Evolutionary conservation across 64 coral and sea anemone species (phyloP).

Genomic region (Montipora foliosa): DNA sequence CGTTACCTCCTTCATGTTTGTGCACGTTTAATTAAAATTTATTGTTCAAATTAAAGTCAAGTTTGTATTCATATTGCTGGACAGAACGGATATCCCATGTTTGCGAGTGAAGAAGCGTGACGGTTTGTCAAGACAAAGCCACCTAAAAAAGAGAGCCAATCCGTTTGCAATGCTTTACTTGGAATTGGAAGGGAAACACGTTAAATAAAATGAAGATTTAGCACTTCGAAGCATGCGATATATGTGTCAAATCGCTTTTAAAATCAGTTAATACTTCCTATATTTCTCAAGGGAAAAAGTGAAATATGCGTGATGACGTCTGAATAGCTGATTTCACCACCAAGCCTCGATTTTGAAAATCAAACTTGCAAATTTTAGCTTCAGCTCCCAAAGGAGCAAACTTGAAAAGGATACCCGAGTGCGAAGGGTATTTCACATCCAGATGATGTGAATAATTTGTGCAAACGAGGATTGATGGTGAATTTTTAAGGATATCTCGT

Average conservation of each 20-base stretch:
- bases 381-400: no score
- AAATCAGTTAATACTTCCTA: not conserved
- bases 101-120: not conserved
- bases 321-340: no score
- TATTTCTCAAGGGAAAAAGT: not conserved
- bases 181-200: not conserved
- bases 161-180: not conserved
- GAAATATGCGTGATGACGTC: not conserved
- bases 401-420: no score
- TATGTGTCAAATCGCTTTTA: not conserved
- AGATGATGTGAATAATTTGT: no score
- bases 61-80: not conserved
- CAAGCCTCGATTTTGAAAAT: no score
- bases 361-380: no score
- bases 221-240: not conserved
- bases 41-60: not conserved
- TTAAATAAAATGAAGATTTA: not conserved
- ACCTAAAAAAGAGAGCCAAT: not conserved
- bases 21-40: not conserved
- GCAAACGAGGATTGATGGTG: no score
- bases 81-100: not conserved
- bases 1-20: not conserved
- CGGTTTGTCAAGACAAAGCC: not conserved
- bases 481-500: no score
- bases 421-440: no score